Base-by-base conservation (phyloP, 2,797 vertebrate species). In the Lithobates pipiens region DNA sequence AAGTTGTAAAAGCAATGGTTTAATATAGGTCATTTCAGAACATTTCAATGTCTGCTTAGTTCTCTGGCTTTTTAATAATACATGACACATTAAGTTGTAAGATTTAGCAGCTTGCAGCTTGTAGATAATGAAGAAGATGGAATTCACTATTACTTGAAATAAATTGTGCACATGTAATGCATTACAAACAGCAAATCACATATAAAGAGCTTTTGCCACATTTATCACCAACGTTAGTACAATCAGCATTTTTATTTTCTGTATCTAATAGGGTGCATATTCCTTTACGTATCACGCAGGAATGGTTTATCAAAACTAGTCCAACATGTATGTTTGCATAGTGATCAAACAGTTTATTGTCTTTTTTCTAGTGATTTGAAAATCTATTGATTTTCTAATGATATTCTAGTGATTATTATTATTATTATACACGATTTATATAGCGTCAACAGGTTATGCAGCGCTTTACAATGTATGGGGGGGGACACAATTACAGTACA, bases 1-100 rank as follows among this genome's bases (percentile, higher is more conserved):
- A 68, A 71, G 16, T 34, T 54, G 18, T 57, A 79, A 27, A 68
- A 32, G 42, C 69, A 21, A 23, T 65, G 18, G n/a, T 82, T 44
- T 72, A 85, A 79, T 72, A 74, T 72, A 71, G 83, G 76, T 85
- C 76, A 85, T 80, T 79, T 72, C 70, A 32, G 83, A 72, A 74
- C 69, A 74, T 85, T 85, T 74, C 42, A 46, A 72, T 39, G 83
- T 72, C 77, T 85, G 27, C 57, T 77, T 75, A 73, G 27, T 80
- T 67, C 57, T 79, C 27, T 36, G 27, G 54, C 69, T 74, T 85
- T 85, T 79, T 79, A 79, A 85, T 79, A 85, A 85, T 85, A 68
- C 68, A 85, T 85, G 57, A 44, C 76, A 80, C 76, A 79, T 85
- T 85, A 85, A 80, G 71, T 80, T 85, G 70, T 85, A 80, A 78